Evolutionary conservation across 1,140 invertebrate species (phyloP).

Genomic region (Papilio glaucus): DNA sequence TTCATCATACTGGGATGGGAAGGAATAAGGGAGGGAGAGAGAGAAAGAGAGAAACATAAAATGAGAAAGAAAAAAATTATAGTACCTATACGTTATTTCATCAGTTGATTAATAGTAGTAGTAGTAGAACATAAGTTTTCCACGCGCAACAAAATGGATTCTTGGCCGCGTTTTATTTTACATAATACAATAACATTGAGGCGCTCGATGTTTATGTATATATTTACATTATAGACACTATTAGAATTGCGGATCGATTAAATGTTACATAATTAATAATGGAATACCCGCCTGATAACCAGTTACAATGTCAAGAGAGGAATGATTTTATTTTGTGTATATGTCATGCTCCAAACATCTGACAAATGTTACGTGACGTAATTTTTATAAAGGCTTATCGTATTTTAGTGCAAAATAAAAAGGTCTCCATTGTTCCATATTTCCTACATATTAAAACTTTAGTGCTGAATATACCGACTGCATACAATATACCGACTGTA

Average conservation of each 20-base stretch:
- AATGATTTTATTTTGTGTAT: no score
- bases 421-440: no score
- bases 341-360: no score
- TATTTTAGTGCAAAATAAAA: no score
- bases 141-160: background rate
- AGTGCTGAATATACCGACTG: no score
- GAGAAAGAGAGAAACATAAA: no score
- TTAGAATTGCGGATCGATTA: background rate
- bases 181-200: slow-evolving; percentile 8
- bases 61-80: background rate
- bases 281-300: background rate
- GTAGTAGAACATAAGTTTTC: slow-evolving; percentile 1
- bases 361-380: no score
- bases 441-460: no score
- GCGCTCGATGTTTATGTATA: background rate
- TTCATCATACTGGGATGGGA: background rate
- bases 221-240: slow-evolving; percentile 4
- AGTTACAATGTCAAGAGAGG: background rate
- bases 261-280: background rate
- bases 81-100: background rate
- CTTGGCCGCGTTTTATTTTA: background rate
- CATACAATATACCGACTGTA: no score
- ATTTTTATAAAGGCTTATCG: no score
- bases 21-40: no score
- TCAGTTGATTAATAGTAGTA: background rate